These are phyloP conservation scores for Lasioglossum figueresi DNA, from an alignment of 2,888 invertebrate genomes.

Conservation along the genomic window DNA sequence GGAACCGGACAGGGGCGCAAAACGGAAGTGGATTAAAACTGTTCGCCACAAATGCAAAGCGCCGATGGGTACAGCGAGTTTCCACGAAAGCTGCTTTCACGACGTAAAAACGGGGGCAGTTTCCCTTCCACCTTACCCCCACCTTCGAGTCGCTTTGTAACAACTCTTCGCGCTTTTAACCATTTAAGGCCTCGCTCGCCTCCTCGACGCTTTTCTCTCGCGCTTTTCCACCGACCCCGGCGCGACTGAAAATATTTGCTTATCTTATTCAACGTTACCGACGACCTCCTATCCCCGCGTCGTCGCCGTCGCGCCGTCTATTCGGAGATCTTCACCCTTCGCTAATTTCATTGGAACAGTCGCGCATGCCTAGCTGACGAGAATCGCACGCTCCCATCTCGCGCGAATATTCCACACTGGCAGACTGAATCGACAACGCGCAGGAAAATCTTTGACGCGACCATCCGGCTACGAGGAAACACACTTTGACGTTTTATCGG, in stretches of 20 bases:
- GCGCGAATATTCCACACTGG: not conserved
- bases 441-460: not conserved
- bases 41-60: slow-evolving; percentile 9
- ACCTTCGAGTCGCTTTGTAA: not conserved
- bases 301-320: not conserved
- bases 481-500: not conserved
- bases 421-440: not conserved
- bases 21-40: slow-evolving; percentile 2
- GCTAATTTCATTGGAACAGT: not conserved
- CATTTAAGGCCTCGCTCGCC: not conserved
- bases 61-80: slow-evolving; percentile 1
- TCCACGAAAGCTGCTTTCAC: slow-evolving; percentile 2
- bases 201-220: not conserved
- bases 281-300: not conserved
- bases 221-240: not conserved
- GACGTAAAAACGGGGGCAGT: not conserved
- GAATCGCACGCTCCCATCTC: not conserved
- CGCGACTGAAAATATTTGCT: slow-evolving; percentile 5
- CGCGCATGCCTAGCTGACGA: not conserved
- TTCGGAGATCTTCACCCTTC: not conserved
- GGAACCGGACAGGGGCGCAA: not conserved
- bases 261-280: not conserved
- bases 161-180: not conserved
- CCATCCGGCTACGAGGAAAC: not conserved
- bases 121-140: not conserved